Conservation (phyloP, 2,113 vertebrate genomes). For the Corythoichthys intestinalis region DNA sequence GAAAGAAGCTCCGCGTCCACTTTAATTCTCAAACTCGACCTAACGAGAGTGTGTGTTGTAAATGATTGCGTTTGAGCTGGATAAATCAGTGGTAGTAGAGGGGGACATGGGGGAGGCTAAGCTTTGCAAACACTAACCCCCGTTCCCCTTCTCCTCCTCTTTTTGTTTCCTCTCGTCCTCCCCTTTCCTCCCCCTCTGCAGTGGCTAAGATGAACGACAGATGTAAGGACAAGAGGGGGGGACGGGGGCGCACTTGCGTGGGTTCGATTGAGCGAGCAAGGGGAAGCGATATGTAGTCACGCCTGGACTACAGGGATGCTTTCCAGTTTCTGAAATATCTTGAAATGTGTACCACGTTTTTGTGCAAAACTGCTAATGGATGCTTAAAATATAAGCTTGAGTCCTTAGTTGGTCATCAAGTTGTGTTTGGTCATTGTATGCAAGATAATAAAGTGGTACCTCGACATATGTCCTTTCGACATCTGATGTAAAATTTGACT, state of each 20-base stretch:
- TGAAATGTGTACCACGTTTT: neutral
- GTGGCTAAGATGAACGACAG: constrained; percentile 80
- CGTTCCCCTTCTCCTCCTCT: constrained; percentile 72
- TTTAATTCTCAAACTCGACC: neutral
- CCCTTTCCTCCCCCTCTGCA: constrained; percentile 71
- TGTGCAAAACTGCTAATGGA: no score
- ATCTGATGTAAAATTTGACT: no score
- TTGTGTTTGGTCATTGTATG: no score
- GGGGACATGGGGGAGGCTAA: constrained; percentile 63
- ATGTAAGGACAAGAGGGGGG: constrained; percentile 76
- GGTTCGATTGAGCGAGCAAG: constrained; percentile 39
- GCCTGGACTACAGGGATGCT: neutral
- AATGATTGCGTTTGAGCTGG: constrained; percentile 5
- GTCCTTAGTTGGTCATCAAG: no score
- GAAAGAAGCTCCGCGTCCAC: neutral
- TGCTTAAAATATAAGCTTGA: no score
- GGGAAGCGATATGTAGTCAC: neutral
- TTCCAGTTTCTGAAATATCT: neutral
- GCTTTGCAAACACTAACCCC: constrained; percentile 71
- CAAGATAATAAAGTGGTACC: no score
- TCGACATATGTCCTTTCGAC: no score
- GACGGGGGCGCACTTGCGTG: constrained; percentile 57
- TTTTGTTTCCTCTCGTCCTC: constrained; percentile 73
- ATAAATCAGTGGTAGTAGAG: constrained; percentile 47
- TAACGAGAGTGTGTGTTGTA: neutral